phyloP scores from a whole-genome alignment of 2,797 vertebrate species.

The Parauchenoglanis ngamensis region DNA sequence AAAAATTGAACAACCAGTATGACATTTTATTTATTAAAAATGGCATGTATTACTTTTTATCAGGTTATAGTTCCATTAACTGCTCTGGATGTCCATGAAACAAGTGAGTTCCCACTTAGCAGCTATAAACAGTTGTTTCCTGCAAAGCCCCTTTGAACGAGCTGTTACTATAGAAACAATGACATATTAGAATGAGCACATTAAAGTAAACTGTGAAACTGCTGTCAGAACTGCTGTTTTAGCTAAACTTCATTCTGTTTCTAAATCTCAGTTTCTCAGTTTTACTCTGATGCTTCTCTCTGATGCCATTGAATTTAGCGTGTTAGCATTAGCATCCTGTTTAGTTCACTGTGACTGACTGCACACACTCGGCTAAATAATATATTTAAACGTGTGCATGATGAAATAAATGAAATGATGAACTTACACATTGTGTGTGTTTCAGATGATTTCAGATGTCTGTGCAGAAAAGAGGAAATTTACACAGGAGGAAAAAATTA shows the following conservation, averaged over 20 bases:
- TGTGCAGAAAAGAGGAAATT: neutral
- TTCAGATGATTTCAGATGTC: neutral
- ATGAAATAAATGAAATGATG: neutral
- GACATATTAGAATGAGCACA: neutral
- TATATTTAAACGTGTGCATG: neutral
- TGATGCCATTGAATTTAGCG: neutral
- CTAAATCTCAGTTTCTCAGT: neutral
- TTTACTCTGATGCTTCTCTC: neutral
- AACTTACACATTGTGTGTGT: neutral
- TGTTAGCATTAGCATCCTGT: neutral
- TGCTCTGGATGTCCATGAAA: neutral
- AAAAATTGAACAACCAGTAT: neutral
- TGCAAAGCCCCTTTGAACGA: neutral
- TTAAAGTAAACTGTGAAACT: neutral
- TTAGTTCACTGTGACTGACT: neutral
- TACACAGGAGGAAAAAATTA: neutral
- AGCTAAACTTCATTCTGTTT: neutral
- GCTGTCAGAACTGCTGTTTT: neutral
- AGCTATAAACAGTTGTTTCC: neutral
- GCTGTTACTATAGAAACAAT: neutral
- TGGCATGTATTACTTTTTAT: neutral
- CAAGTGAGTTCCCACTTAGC: neutral
- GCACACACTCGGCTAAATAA: neutral
- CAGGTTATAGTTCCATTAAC: neutral
- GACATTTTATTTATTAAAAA: neutral